A percentile compares a stretch with the other conserved stretches of the same genome.
Evolutionary conservation across 2,113 vertebrate species (phyloP).

Genomic region (Laticauda laticaudata): DNA sequence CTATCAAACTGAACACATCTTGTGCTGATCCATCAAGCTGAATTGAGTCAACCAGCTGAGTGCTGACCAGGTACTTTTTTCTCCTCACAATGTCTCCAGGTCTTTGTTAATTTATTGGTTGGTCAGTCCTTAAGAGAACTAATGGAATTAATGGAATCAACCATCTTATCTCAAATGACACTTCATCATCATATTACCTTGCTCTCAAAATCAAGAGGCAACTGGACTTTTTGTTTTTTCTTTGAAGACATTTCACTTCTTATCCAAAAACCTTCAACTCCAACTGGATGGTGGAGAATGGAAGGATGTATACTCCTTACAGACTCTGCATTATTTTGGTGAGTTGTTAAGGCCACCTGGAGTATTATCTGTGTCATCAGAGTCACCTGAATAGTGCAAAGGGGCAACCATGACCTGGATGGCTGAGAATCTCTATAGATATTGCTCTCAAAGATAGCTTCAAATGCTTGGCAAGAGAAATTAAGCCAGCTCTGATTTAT

Average conservation of each 20-base stretch:
- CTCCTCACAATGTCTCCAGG: neutral
- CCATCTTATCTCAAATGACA: neutral
- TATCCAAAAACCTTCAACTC: no score
- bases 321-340: no score
- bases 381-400: no score
- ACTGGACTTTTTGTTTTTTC: no score
- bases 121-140: neutral
- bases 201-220: neutral
- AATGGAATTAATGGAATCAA: neutral
- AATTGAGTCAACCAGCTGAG: neutral
- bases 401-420: no score
- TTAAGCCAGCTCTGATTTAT: neutral
- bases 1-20: neutral
- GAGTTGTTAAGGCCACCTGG: no score
- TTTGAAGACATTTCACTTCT: no score
- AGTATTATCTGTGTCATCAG: no score
- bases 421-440: no score
- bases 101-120: neutral
- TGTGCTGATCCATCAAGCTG: neutral
- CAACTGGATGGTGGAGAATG: no score
- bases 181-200: neutral
- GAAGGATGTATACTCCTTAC: no score
- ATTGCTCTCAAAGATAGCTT: neutral
- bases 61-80: neutral
- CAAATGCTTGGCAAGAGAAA: neutral